Evolutionary conservation across 1,140 invertebrate species (phyloP).

Genomic region (Achroia grisella): DNA sequence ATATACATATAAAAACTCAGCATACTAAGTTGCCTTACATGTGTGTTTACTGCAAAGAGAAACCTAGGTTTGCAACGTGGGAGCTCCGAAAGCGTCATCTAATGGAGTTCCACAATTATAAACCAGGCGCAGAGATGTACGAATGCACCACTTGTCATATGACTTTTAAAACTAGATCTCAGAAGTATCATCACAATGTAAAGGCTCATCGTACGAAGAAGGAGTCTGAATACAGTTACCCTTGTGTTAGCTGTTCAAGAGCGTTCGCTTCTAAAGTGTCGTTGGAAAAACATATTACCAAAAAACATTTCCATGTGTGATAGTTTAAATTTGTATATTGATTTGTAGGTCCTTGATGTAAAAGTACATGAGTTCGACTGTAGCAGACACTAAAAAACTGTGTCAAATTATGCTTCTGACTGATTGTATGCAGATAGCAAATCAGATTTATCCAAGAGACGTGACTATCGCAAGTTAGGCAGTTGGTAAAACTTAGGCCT

Average conservation of each 20-base stretch:
- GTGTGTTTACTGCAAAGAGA: constrained; percentile 62
- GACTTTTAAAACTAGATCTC: constrained; percentile 67
- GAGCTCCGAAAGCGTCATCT: constrained; percentile 51
- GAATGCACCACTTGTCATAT: constrained; percentile 71
- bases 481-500: too few species aligned
- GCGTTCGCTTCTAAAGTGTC: constrained; percentile 53
- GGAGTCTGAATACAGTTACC: constrained; percentile 47
- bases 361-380: too few species aligned
- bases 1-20: constrained; percentile 50
- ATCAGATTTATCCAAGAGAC: too few species aligned
- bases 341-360: too few species aligned
- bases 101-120: constrained; percentile 62
- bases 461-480: too few species aligned
- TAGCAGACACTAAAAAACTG: too few species aligned
- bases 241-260: constrained; percentile 48
- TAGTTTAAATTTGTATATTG: too few species aligned
- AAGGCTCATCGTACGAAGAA: constrained; percentile 58
- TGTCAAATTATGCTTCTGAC: too few species aligned
- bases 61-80: constrained; percentile 57
- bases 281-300: constrained; percentile 56
- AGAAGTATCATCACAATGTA: constrained; percentile 61
- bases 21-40: constrained; percentile 54
- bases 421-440: too few species aligned
- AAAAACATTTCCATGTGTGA: constrained; percentile 57
- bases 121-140: constrained; percentile 56